phyloP scores from a whole-genome alignment of 2,888 invertebrate genomes.

The Acleris holmiana region DNA sequence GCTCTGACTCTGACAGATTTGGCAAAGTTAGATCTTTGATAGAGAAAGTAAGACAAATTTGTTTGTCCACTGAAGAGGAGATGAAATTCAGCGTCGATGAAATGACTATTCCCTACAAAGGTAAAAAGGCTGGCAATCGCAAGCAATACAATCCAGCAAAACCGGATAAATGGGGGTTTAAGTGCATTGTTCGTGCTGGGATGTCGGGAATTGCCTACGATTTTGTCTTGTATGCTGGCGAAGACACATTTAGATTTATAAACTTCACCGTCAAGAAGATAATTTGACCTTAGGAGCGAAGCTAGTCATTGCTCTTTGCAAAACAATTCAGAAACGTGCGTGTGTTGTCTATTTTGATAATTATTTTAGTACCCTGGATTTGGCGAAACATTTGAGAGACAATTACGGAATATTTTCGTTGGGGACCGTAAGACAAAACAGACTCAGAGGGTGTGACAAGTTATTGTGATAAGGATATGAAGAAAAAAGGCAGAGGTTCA shows the following conservation, averaged over 20 bases:
- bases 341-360: constrained; percentile 31
- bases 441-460: constrained; percentile 32
- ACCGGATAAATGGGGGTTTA: constrained; percentile 53
- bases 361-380: constrained; percentile 31
- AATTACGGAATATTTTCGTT: constrained; percentile 22
- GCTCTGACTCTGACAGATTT: constrained; percentile 37
- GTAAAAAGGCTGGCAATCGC: constrained; percentile 49
- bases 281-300: constrained; percentile 45
- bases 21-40: constrained; percentile 42
- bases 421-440: constrained; percentile 18
- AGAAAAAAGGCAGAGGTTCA: constrained; percentile 31
- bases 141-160: constrained; percentile 53
- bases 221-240: constrained; percentile 50
- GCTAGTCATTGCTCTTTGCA: constrained; percentile 43
- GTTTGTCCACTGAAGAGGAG: constrained; percentile 44
- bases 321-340: constrained; percentile 40
- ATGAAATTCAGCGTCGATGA: constrained; percentile 50
- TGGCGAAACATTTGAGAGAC: constrained; percentile 16
- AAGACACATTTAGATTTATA: constrained; percentile 45
- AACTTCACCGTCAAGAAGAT: constrained; percentile 43
- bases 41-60: constrained; percentile 40
- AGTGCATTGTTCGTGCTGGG: constrained; percentile 49
- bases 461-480: constrained; percentile 13
- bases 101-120: constrained; percentile 56
- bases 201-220: constrained; percentile 52